Evolutionary conservation across 1,140 invertebrate species (phyloP).

Genomic region (Triops cancriformis): DNA sequence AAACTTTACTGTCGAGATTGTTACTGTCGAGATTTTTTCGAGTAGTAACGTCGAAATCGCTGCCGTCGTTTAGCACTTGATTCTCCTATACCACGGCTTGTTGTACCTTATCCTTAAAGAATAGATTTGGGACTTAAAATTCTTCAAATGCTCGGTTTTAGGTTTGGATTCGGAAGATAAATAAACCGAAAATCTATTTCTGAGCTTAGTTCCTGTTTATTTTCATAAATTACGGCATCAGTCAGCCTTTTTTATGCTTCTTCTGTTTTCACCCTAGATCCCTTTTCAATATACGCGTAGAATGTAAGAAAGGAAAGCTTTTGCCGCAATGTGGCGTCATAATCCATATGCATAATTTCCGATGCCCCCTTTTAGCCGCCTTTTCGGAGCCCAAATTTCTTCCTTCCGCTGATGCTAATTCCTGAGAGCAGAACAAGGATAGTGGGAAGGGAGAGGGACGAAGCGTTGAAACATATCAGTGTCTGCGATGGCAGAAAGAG

Average conservation of each 20-base stretch:
- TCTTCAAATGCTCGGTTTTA: not conserved
- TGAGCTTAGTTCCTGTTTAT: not conserved
- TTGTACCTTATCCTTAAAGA: too few relatives aligned
- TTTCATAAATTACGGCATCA: not conserved
- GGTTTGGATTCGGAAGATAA: not conserved
- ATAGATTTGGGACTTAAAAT: too few relatives aligned
- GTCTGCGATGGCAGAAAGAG: too few relatives aligned
- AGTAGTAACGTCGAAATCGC: too few relatives aligned
- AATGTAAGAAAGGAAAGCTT: not conserved
- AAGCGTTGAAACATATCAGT: too few relatives aligned
- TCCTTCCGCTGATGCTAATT: conserved; percentile 1
- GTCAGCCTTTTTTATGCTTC: not conserved
- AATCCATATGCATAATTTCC: conserved; percentile 10
- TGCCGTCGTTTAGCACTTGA: too few relatives aligned
- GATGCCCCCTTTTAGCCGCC: not conserved
- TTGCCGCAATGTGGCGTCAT: not conserved
- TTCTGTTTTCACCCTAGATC: not conserved
- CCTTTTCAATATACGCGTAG: not conserved
- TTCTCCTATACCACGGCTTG: too few relatives aligned
- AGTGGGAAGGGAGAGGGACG: too few relatives aligned
- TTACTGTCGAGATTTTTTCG: too few relatives aligned
- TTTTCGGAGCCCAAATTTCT: not conserved
- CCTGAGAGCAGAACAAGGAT: not conserved
- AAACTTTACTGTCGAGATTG: too few relatives aligned
- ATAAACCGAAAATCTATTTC: not conserved